Conservation (phyloP, 2,888 invertebrate species). For the Tenthredo distinguenda region DNA sequence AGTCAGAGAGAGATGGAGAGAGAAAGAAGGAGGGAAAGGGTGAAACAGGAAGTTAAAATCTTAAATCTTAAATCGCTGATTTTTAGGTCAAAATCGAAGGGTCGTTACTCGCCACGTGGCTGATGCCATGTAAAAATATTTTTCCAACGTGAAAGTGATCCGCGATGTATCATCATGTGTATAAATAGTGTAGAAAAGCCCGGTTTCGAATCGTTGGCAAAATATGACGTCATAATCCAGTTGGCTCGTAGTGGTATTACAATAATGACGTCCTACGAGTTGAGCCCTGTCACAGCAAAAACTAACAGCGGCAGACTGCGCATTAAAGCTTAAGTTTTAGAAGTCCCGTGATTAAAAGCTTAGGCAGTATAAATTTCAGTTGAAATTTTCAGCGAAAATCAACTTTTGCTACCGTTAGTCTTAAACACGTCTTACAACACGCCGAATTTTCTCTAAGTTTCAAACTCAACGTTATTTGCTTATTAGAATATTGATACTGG, state of each 20-base stretch:
- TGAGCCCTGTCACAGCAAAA: conserved; percentile 70
- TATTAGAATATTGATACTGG: background rate
- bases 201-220: conserved; percentile 47
- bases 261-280: conserved; percentile 65
- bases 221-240: conserved; percentile 66
- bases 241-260: conserved; percentile 65
- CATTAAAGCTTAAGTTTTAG: conserved; percentile 65
- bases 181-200: background rate
- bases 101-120: background rate
- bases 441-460: background rate
- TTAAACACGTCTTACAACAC: too few relatives aligned
- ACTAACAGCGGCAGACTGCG: conserved; percentile 64
- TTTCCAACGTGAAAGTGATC: background rate
- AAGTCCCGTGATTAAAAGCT: conserved; percentile 67
- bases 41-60: background rate
- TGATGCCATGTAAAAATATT: background rate
- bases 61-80: background rate
- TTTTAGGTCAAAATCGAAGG: conserved; percentile 15
- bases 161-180: background rate
- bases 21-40: background rate
- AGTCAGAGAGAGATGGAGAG: background rate
- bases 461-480: background rate
- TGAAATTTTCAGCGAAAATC: background rate
- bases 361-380: conserved; percentile 53
- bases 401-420: background rate